Conservation (phyloP, 2,113 vertebrate genomes). For the Centropus unirufus region DNA sequence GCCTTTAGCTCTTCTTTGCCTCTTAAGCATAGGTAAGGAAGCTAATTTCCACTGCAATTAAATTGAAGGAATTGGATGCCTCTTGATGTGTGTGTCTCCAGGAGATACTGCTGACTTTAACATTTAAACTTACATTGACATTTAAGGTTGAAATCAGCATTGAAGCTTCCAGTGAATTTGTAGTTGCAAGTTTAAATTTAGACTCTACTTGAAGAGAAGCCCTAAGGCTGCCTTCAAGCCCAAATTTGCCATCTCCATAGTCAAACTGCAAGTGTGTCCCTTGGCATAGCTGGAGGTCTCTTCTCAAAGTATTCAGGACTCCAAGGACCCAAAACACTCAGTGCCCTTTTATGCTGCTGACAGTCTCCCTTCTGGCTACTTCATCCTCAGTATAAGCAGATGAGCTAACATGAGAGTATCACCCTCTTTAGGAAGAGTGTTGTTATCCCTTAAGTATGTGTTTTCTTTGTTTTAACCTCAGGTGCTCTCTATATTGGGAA, state of each 20-base stretch:
- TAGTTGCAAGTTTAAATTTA: constrained; percentile 47
- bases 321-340: neutral
- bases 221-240: constrained; percentile 38
- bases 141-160: neutral
- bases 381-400: neutral
- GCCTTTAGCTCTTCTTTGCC: neutral
- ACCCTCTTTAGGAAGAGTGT: neutral
- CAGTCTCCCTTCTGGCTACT: neutral
- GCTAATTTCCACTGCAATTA: neutral
- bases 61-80: neutral
- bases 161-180: neutral
- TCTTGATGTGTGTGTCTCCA: neutral
- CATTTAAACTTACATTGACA: neutral
- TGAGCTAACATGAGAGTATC: neutral
- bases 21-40: neutral
- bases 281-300: constrained; percentile 27
- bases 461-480: neutral
- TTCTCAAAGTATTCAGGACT: neutral
- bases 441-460: neutral
- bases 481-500: neutral
- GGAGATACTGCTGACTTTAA: neutral
- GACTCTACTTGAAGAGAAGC: neutral
- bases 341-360: neutral
- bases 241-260: neutral
- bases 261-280: neutral